phyloP scores from a whole-genome alignment of 2,888 invertebrate species.

The Synergus laeviventris region DNA sequence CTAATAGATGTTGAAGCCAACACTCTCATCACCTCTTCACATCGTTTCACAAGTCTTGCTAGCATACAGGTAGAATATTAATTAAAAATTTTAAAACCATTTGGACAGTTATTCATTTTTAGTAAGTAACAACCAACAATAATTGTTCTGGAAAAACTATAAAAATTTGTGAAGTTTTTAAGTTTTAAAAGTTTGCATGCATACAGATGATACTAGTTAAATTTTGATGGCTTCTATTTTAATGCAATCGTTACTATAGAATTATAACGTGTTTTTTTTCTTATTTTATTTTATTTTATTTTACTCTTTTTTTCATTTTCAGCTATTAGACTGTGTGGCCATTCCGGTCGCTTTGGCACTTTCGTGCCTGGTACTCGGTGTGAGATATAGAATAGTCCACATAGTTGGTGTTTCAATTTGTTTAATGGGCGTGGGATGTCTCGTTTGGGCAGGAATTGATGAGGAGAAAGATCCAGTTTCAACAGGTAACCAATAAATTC shows the following conservation, averaged over 20 bases:
- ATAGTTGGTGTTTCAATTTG: constrained; percentile 88
- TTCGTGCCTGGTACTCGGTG: constrained; percentile 87
- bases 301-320: constrained; percentile 59
- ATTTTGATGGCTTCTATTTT: constrained; percentile 7
- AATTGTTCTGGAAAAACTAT: too few relatives aligned
- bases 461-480: constrained; percentile 78
- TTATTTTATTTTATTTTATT: background rate
- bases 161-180: too few relatives aligned
- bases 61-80: constrained; percentile 81
- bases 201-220: background rate
- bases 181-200: too few relatives aligned
- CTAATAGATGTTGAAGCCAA: constrained; percentile 91
- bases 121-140: too few relatives aligned
- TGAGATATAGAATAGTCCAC: constrained; percentile 85
- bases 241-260: background rate
- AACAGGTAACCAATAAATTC: constrained; percentile 60
- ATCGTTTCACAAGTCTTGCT: constrained; percentile 84
- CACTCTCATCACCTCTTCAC: constrained; percentile 88
- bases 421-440: constrained; percentile 88
- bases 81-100: background rate
- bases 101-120: too few relatives aligned
- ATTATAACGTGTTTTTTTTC: background rate
- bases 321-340: constrained; percentile 91
- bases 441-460: constrained; percentile 90
- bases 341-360: constrained; percentile 88